Base-by-base conservation (phyloP, 2,797 vertebrate genomes). In the Sebastolobus alascanus region DNA sequence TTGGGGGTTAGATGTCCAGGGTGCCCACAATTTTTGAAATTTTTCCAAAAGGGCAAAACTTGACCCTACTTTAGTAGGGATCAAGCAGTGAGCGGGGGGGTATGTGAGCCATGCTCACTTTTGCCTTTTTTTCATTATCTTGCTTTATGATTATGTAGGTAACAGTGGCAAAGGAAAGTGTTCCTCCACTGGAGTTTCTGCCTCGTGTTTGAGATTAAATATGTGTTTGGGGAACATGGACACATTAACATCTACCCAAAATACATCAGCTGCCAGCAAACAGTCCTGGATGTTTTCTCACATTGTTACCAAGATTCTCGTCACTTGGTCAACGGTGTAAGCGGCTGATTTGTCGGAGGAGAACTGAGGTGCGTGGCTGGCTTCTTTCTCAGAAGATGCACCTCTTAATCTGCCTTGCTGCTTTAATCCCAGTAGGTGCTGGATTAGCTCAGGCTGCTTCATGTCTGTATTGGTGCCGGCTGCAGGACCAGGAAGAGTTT, bases 361-460 rank as follows among this genome's bases (percentile, higher is more conserved):
- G 50, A 70, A 14, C 25, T 46, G 37, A 55, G 29, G 31, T 73
- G 68, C 6, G 11, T 54, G 60, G 18, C 29, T 58, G 77, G 52
- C 74, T 46, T 35, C 31, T 55, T n/a, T 72, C 37, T 52, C 59
- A 69, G 54, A 70, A 40, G 37, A 56, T 71, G 29, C 52, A 69
- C 22, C 60, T 73, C 43, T 85, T 56, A 77, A 79, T 77, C 35
- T 58, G 18, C 68, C 79, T 50, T 22, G 68, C 80, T 52, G 38
- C 64, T 71, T 73, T 66, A 83, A 88, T 85, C 86, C 60, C 81
- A 64, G 59, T 73, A 74, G 25, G 59, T 43, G 55, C 27, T 77
- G 71, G 87, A 90, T 90, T 84, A 90, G 31, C 60, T 40, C 25
- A 6, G 73, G 50, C 66, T 50, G 61, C 33, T 76, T 29, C 46